Conservation (phyloP, 2,113 vertebrate genomes). For the Uropsilus gracilis region DNA sequence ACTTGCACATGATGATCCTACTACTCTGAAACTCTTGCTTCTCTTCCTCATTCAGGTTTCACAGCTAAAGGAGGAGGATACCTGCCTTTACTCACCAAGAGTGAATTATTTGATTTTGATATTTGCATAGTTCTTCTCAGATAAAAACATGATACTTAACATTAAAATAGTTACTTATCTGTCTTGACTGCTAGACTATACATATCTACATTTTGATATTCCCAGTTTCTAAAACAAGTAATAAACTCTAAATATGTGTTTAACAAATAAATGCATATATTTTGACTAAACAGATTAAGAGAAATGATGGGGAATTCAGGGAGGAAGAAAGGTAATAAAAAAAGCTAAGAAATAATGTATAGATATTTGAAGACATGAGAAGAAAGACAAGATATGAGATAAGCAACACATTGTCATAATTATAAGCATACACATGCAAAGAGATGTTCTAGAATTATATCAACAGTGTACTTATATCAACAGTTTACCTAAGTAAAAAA, state of each 20-base stretch:
- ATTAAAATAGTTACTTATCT: background rate
- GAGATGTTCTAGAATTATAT: background rate
- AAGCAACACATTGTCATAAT: background rate
- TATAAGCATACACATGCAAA: slow-evolving; percentile 39
- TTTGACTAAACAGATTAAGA: background rate
- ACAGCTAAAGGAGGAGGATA: no score
- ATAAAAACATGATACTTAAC: background rate
- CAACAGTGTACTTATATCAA: background rate
- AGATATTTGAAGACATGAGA: background rate
- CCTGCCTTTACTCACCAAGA: background rate
- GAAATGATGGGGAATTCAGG: background rate
- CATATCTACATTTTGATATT: background rate
- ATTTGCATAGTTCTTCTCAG: background rate
- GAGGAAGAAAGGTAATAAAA: background rate
- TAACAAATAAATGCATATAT: background rate
- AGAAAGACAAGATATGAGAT: background rate
- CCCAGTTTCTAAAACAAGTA: background rate
- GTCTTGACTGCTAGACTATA: background rate
- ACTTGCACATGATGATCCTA: background rate
- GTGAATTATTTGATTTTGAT: background rate
- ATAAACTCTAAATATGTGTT: background rate
- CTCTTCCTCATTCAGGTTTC: background rate
- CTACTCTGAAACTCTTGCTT: background rate
- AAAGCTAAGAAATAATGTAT: background rate
- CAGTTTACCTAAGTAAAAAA: no score